A percentile compares a stretch with the other conserved stretches of the same genome.
Conservation (phyloP, 1,140 invertebrate species). For the Leptinotarsa texana region DNA sequence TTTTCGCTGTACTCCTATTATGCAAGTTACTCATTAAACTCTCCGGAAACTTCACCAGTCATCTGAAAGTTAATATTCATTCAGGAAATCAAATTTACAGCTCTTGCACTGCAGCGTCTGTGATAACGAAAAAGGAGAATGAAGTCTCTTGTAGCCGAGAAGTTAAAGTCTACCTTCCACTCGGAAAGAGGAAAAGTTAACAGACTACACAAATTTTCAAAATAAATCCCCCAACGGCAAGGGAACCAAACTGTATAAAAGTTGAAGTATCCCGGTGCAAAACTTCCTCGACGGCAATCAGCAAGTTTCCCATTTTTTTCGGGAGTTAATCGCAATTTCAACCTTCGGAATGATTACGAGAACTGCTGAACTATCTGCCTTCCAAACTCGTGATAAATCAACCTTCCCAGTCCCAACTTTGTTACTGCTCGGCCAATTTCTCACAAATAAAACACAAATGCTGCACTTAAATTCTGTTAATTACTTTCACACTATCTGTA, state of each 20-base stretch:
- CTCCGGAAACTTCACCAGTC: conserved; percentile 10
- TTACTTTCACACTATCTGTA: conserved; percentile 26
- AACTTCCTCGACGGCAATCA: conserved; percentile 22
- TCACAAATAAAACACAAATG: conserved; percentile 28
- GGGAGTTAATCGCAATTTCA: conserved; percentile 20
- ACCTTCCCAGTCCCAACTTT: conserved; percentile 13
- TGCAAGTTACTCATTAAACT: conserved; percentile 25
- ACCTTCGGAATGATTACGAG: conserved; percentile 16
- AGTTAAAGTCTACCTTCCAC: conserved; percentile 24
- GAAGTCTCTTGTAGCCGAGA: conserved; percentile 10
- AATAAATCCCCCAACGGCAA: conserved; percentile 14
- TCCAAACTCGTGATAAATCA: conserved; percentile 23
- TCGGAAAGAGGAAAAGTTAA: conserved; percentile 23
- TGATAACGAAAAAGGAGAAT: conserved; percentile 6
- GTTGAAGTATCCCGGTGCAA: neutral
- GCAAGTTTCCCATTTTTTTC: conserved; percentile 16
- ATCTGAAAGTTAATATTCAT: conserved; percentile 21
- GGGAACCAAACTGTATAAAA: neutral
- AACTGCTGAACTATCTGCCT: conserved; percentile 20
- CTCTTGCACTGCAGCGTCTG: conserved; percentile 4
- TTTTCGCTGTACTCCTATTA: neutral
- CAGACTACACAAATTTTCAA: conserved; percentile 22
- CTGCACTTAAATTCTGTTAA: conserved; percentile 27
- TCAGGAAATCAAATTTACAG: conserved; percentile 25
- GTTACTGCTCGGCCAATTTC: conserved; percentile 17